Evolutionary conservation across 2,888 invertebrate genomes (phyloP), one percentile per base, ranked within the genome.

Genomic region (Calameuta pallipes): DNA sequence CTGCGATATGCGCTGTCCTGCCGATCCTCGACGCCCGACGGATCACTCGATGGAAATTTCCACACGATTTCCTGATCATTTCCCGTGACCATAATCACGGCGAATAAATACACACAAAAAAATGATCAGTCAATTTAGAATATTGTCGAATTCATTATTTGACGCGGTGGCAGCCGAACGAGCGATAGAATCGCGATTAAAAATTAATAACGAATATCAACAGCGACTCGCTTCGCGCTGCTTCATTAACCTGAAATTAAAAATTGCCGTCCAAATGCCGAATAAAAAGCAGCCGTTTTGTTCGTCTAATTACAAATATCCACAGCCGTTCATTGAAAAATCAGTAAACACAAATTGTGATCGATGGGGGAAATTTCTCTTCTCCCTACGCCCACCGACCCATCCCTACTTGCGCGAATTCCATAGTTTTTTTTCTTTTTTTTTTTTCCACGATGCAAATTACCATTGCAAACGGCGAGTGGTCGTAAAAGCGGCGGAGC

Each of bases 181-280:
- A 56, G 9, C 13, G 71, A 71, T 71, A 85, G 83, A 83, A 83
- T 85, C 82, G 83, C 86, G 88, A 89, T 90, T 90, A 90, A 89
- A 89, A 89, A 90, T 90, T 90, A 90, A 90, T 90, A 88, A 89
- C 87, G 87, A 90, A 90, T 89, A 89, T 90, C 89, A 90, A 90
- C 89, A 90, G 88, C 85, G 84, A 82, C 82, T 56, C 56, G 56
- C 56, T 82, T 74, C 37, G 78, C 81, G 84, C 84, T 85, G 87
- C 86, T 89, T 89, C 88, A 89, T 90, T 90, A 86, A 85, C 84
- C 56, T 83, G 87, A 86, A 89, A 89, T 89, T 90, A 88, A 89
- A 89, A 88, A 87, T 87, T 83, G 87, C 86, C 85, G 85, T 85
- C 84, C 84, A 86, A 86, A 88, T 79, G 84, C 83, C 83, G 85